Base-by-base conservation (phyloP, 2,797 vertebrate species). In the Novumbra hubbsi region DNA sequence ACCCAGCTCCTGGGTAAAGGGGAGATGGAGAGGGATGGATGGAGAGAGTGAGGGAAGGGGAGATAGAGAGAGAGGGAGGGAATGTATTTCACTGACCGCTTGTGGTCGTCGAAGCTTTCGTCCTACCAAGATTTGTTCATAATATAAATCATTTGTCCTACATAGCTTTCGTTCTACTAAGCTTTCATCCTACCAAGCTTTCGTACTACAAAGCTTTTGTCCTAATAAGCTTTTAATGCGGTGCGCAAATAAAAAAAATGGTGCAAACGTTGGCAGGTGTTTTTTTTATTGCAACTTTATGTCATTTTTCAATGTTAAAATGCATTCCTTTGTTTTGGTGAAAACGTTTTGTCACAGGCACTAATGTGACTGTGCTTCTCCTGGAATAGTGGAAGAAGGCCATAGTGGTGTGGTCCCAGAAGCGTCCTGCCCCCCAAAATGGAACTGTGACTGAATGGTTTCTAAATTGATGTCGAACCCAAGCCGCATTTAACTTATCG, bases 391-490 rank as follows among this genome's bases (percentile, higher is more conserved):
- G 8, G 19, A 38, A 9, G 9, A 27, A n/a, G n/a, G n/a, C n/a
- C n/a, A n/a, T n/a, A n/a, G n/a, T n/a, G n/a, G n/a, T n/a, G n/a
- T n/a, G n/a, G n/a, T n/a, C n/a, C n/a, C 71, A 76, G 4, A 74
- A 80, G 52, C 69, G 52, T 71, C 64, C 0, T 7, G 28, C 49
- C 28, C 77, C 78, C 66, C 72, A 0, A 50, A 50, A 65, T 71
- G 77, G n/a, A 70, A 72, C 68, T 19, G 52, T 60, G 74, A 78
- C 74, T 73, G 73, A 73, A 83, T 84, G 75, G 71, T 75, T 71
- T 76, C 78, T 57, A 74, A 82, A 86, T 81, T 82, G 81, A 82
- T 71, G 73, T 75, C 72, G 70, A 81, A 62, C 4, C 69, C 75
- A 34, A 75, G 38, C 32, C 16, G 34, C n/a, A 67, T 19, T 38